Evolutionary conservation across 2,113 vertebrate genomes (phyloP), one percentile per base, ranked within the genome.

Genomic region (Myocastor coypus): DNA sequence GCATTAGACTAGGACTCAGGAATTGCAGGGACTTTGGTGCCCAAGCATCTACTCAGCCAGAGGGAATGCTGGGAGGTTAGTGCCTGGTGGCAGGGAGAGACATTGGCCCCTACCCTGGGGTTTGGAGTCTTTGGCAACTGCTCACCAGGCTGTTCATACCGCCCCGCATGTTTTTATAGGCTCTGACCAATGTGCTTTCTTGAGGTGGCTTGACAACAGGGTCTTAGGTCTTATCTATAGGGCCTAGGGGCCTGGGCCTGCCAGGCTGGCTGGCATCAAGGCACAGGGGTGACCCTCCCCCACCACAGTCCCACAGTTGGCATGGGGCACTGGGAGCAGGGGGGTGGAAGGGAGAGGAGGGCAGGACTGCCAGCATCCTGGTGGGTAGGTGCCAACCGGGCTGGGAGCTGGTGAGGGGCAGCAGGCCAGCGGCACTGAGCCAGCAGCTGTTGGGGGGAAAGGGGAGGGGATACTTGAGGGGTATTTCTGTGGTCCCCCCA

Each of bases 351-450:
- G 94, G 96, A 97, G 95, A 95, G 87, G 95, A 97, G 96, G 93
- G 95, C 97, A 97, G 93, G 94, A 97, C 95, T 98, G 97, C 97
- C 97, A 97, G 97, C 97, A 97, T 97, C 97, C 97, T 97, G 97
- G 97, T 98, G 97, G 97, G 97, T 97, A 97, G 97, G 97, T 98
- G 97, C 97, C 97, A 98, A 97, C 97, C 97, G 92, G 97, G 97
- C 97, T 68, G 97, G 97, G 97, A 98, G 97, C 97, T 97, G 97
- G 97, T 97, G 95, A 97, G 97, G 97, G 97, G 97, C 97, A 97
- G 95, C 97, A 97, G 97, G 97, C 97, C 97, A 97, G 97, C 57
- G 95, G 97, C 97, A 92, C 61, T 40, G 94, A 94, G 97, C 97
- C 97, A 97, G 97, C 97, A 97, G 97, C 97, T 97, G 96, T 97